A percentile compares a stretch with the other conserved stretches of the same genome.
phyloP scores from a whole-genome alignment of 2,888 invertebrate species.

The Limnephilus lunatus region DNA sequence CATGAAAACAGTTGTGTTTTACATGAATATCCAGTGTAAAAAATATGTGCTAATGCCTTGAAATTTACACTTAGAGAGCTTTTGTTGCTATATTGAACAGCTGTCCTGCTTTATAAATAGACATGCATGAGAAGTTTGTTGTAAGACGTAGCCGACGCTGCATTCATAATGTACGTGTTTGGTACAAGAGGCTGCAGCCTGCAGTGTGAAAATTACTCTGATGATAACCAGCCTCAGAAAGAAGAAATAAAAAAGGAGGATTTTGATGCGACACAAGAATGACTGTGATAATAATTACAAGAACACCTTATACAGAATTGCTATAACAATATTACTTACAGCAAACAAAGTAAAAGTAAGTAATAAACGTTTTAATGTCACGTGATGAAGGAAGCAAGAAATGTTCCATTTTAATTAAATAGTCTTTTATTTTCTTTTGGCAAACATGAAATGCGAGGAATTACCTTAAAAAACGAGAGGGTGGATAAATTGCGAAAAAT shows the following conservation, averaged over 20 bases:
- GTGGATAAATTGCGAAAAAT: slow-evolving; percentile 27
- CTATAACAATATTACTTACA: not conserved
- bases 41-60: not conserved
- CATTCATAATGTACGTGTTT: not conserved
- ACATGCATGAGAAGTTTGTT: not conserved
- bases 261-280: not conserved
- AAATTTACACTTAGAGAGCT: not conserved
- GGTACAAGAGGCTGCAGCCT: too few relatives aligned
- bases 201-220: too few relatives aligned
- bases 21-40: too few relatives aligned
- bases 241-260: not conserved
- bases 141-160: not conserved
- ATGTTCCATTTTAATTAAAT: not conserved
- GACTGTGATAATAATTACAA: not conserved
- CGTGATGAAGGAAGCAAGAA: not conserved
- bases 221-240: not conserved
- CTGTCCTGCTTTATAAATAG: not conserved
- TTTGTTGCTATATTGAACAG: not conserved
- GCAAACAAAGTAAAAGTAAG: not conserved
- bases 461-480: slow-evolving; percentile 19
- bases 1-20: too few relatives aligned
- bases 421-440: not conserved
- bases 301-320: not conserved
- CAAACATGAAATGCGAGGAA: not conserved
- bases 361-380: not conserved